Conservation (phyloP, 2,113 vertebrate species). For the Malaclemys terrapin region DNA sequence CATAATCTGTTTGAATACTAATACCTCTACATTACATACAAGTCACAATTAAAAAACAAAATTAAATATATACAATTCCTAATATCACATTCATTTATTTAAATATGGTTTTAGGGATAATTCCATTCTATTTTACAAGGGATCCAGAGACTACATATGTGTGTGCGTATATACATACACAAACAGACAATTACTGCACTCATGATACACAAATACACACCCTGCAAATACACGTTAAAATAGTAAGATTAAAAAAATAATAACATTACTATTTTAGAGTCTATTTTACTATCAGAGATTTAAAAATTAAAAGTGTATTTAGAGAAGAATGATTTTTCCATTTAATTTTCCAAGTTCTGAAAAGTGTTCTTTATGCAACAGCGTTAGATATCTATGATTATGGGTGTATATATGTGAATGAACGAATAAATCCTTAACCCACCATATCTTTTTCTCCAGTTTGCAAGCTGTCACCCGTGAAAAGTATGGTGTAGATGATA, state of each 20-base stretch:
- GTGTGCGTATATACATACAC: slow-evolving; percentile 65
- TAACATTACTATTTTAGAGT: background rate
- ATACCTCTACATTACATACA: background rate
- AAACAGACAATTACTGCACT: slow-evolving; percentile 20
- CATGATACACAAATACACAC: slow-evolving; percentile 16
- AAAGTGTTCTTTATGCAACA: slow-evolving; percentile 30
- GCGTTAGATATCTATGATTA: slow-evolving; percentile 74
- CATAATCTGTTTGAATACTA: slow-evolving; percentile 3
- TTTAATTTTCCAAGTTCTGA: slow-evolving; percentile 62
- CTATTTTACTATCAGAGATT: slow-evolving; percentile 37
- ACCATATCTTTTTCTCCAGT: slow-evolving; percentile 85
- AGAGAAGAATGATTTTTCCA: slow-evolving; percentile 43
- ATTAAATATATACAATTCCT: slow-evolving; percentile 49
- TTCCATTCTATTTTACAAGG: slow-evolving; percentile 30
- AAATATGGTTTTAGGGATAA: background rate
- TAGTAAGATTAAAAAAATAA: slow-evolving; percentile 3
- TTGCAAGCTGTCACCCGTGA: slow-evolving; percentile 84
- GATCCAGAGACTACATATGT: slow-evolving; percentile 40
- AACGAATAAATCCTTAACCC: slow-evolving; percentile 86
- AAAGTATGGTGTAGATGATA: slow-evolving; percentile 89
- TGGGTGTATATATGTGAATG: slow-evolving; percentile 84
- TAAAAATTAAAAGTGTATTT: slow-evolving; percentile 46
- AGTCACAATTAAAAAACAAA: slow-evolving; percentile 47
- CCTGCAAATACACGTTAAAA: slow-evolving; percentile 11
- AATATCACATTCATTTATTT: slow-evolving; percentile 31